Evolutionary conservation across 2,888 invertebrate species (phyloP).

Genomic region (Danaus chrysippus): DNA sequence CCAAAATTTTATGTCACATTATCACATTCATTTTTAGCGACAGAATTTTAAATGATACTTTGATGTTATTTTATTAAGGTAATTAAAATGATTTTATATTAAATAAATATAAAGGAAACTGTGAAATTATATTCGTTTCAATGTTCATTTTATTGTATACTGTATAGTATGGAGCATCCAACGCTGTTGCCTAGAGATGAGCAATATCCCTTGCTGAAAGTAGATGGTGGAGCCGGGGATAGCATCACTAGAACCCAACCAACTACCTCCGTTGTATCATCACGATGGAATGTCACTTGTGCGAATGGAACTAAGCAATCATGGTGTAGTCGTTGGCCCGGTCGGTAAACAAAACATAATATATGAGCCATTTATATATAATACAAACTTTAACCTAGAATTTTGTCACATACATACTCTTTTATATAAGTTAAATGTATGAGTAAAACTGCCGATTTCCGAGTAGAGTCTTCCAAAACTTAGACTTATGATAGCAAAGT

Average conservation of each 20-base stretch:
- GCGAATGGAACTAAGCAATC: constrained; percentile 41
- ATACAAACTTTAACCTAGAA: too few relatives aligned
- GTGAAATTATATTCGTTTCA: background rate
- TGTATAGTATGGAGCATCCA: constrained; percentile 18
- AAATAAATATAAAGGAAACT: background rate
- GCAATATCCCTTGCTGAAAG: constrained; percentile 60
- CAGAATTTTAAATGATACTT: constrained; percentile 1
- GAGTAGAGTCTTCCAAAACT: too few relatives aligned
- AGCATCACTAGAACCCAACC: constrained; percentile 29
- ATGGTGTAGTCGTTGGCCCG: constrained; percentile 60
- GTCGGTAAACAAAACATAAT: constrained; percentile 38
- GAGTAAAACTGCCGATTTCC: too few relatives aligned
- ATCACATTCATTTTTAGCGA: constrained; percentile 5
- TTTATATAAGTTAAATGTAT: too few relatives aligned
- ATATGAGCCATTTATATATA: too few relatives aligned
- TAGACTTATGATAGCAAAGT: too few relatives aligned
- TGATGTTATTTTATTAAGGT: constrained; percentile 1
- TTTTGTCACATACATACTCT: too few relatives aligned
- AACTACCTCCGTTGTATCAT: constrained; percentile 34
- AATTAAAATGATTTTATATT: background rate
- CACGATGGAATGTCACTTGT: constrained; percentile 50
- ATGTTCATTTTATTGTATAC: too few relatives aligned
- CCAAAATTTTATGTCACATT: constrained; percentile 25
- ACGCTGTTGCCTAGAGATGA: constrained; percentile 47
- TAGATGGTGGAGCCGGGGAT: constrained; percentile 53